Evolutionary conservation across 2,113 vertebrate genomes (phyloP).

Genomic region (Triplophysa siluroides): DNA sequence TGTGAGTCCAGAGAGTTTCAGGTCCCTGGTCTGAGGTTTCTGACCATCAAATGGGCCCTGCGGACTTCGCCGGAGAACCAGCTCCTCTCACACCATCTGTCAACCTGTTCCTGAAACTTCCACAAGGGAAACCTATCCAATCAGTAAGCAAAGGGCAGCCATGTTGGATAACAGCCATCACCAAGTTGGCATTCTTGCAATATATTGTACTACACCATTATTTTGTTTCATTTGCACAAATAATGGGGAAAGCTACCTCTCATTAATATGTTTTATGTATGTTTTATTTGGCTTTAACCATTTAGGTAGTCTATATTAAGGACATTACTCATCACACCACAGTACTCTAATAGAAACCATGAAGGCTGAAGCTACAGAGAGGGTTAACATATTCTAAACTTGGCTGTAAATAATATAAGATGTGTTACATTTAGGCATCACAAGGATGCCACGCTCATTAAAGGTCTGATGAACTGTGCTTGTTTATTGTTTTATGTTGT

Average conservation of each 20-base stretch:
- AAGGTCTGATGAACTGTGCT: too few species aligned
- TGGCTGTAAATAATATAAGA: background rate
- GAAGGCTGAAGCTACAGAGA: background rate
- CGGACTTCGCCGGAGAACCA: constrained; percentile 43
- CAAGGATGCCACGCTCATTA: background rate
- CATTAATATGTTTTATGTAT: background rate
- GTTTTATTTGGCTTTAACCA: background rate
- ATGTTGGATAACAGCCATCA: constrained; percentile 41
- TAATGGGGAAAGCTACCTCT: background rate
- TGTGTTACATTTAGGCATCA: background rate
- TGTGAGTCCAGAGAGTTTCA: constrained; percentile 51
- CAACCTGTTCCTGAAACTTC: constrained; percentile 35
- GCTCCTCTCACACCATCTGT: constrained; percentile 59
- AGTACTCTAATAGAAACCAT: background rate
- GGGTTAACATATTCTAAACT: background rate
- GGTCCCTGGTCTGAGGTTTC: constrained; percentile 47
- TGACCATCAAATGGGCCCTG: constrained; percentile 46
- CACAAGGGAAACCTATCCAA: constrained; percentile 31
- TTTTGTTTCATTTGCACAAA: constrained; percentile 3
- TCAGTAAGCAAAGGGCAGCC: constrained; percentile 36
- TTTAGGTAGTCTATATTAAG: background rate
- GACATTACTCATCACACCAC: too few species aligned
- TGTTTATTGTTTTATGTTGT: too few species aligned
- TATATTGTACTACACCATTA: background rate
- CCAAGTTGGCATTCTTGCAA: background rate